Evolutionary conservation across 2,113 vertebrate species (phyloP).

Genomic region (Nycticebus coucang): DNA sequence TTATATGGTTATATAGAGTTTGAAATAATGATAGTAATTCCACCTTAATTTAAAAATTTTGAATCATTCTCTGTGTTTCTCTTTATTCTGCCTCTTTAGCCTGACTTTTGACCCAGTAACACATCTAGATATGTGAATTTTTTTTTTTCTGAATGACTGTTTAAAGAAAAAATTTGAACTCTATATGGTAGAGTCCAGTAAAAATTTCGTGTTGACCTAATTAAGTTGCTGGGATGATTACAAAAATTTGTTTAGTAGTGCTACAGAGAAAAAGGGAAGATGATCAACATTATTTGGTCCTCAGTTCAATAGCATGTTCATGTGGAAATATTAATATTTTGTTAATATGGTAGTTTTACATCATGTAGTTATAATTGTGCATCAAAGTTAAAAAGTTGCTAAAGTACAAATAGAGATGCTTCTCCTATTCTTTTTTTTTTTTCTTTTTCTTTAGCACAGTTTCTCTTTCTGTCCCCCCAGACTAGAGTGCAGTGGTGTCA

Average conservation of each 20-base stretch:
- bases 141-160: not conserved
- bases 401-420: not conserved
- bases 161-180: not conserved
- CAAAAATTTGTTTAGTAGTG: conserved; percentile 4
- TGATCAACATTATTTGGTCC: not conserved
- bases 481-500: too few relatives aligned
- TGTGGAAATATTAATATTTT: not conserved
- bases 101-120: conserved; percentile 2
- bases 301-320: not conserved
- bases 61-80: not conserved
- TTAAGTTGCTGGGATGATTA: not conserved
- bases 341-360: conserved; percentile 1
- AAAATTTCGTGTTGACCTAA: not conserved
- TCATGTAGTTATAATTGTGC: not conserved
- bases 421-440: not conserved
- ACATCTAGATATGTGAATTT: not conserved
- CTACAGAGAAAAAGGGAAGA: not conserved
- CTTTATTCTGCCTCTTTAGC: not conserved
- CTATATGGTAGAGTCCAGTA: not conserved
- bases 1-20: not conserved
- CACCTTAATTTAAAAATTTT: not conserved
- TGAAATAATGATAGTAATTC: not conserved
- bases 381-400: conserved; percentile 15
- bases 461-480: too few relatives aligned
- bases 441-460: too few relatives aligned